These are phyloP conservation scores for Thalpophila matura DNA, from an alignment of 2,888 invertebrate species.

Conservation along the genomic window DNA sequence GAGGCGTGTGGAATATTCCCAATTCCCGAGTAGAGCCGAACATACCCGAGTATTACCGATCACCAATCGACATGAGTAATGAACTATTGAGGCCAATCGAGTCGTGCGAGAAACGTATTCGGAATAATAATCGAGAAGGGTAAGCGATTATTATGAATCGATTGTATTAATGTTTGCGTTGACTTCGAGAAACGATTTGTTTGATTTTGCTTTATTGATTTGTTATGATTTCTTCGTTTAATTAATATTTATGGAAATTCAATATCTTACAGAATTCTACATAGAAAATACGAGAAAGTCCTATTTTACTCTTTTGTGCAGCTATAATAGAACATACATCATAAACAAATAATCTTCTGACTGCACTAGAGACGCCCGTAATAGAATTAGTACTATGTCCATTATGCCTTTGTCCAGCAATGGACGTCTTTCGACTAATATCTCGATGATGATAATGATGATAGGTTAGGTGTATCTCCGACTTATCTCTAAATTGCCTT, in stretches of 20 bases:
- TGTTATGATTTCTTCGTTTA: constrained; percentile 1
- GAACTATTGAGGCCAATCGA: constrained; percentile 67
- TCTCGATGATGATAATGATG: too few relatives aligned
- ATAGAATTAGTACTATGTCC: too few relatives aligned
- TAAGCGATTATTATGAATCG: constrained; percentile 54
- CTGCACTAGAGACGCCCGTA: too few relatives aligned
- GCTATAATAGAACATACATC: too few relatives aligned
- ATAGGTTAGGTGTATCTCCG: too few relatives aligned
- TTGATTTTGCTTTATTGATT: constrained; percentile 39
- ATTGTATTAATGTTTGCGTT: constrained; percentile 50
- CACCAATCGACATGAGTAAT: constrained; percentile 66
- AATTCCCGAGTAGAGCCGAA: constrained; percentile 36
- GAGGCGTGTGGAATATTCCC: constrained; percentile 49
- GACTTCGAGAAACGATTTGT: constrained; percentile 19
- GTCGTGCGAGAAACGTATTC: constrained; percentile 52
- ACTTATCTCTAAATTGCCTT: too few relatives aligned
- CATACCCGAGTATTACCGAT: constrained; percentile 53
- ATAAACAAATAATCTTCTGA: too few relatives aligned
- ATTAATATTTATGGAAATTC: background rate
- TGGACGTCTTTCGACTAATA: too few relatives aligned
- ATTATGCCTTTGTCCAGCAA: too few relatives aligned
- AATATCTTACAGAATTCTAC: too few relatives aligned
- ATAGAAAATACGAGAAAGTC: too few relatives aligned
- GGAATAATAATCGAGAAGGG: constrained; percentile 56
- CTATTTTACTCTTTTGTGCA: too few relatives aligned